Evolutionary conservation across 1,140 invertebrate genomes (phyloP), one percentile per base, ranked within the genome.

Genomic region (Drosophila pallidifrons): DNA sequence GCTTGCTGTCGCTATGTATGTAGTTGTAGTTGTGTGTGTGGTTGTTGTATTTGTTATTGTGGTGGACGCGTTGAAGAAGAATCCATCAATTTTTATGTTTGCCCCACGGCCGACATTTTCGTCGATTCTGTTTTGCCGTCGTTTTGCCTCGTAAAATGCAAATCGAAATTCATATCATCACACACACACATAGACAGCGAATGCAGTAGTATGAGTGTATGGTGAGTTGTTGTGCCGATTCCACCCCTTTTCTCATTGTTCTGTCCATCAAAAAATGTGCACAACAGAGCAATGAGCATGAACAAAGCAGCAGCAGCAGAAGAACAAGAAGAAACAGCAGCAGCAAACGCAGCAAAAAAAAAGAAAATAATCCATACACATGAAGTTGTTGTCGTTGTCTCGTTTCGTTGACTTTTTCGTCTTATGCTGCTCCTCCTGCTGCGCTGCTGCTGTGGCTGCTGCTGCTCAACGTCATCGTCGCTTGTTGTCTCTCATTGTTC

Each of bases 171-270:
- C 75, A 81, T 81, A 85, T 75, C 74, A 71, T 64, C 63, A 68
- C 58, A 68, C 46, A 55, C 38, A 52, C 35, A 57, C 54, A 41
- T 43, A 38, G 35, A 61, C 25, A 41, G 47, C 35, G 7, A 38
- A 3, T 45, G 65, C 55, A 57, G 66, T 77, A 52, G 63, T 76
- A 67, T 57, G 71, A 49, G 38, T 67, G 57, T 32, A 8, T 32
- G 32, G 5, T 63, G 59, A 64, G 61, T 58, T 77, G 45, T 71
- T 79, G 20, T 57, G 70, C 68, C 65, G 85, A 85, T 89, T 91
- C 89, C 89, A 91, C 89, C 89, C 89, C 89, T 91, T 91, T 91
- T 89, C 75, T 72, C 76, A 91, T 91, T 91, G 89, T 91, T 91
- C 89, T 89, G 89, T 86, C 85, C 89, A 86, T 91, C 89, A 91